These are phyloP conservation scores for Pseudomyrmex concolor DNA, from an alignment of 1,140 invertebrate genomes.

Conservation along the genomic window DNA sequence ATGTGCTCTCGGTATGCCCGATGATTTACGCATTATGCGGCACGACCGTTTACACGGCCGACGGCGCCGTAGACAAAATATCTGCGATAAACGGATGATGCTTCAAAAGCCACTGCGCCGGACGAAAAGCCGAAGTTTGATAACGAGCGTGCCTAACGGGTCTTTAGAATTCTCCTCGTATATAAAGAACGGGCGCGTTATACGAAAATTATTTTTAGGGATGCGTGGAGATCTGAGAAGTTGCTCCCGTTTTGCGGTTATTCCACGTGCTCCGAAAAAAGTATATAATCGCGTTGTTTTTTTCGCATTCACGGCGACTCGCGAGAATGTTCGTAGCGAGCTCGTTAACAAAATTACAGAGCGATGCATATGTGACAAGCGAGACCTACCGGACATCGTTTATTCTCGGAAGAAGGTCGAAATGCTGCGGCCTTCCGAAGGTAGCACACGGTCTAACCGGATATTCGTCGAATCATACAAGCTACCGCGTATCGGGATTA, in stretches of 20 bases:
- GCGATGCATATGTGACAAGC: slow-evolving; percentile 23
- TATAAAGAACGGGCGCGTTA: not conserved
- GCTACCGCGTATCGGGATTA: slow-evolving; percentile 11
- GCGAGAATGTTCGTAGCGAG: not conserved
- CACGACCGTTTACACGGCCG: slow-evolving; percentile 66
- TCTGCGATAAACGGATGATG: slow-evolving; percentile 73
- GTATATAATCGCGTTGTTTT: not conserved
- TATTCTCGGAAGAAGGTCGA: slow-evolving; percentile 50
- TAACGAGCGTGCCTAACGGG: slow-evolving; percentile 57
- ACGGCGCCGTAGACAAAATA: slow-evolving; percentile 78
- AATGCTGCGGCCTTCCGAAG: slow-evolving; percentile 15
- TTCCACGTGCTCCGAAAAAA: not conserved
- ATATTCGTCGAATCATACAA: slow-evolving; percentile 23
- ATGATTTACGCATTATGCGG: slow-evolving; percentile 71
- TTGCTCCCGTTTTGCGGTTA: not conserved
- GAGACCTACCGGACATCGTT: slow-evolving; percentile 1
- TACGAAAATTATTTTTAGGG: slow-evolving; percentile 40
- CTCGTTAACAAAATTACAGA: not conserved
- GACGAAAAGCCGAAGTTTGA: slow-evolving; percentile 58
- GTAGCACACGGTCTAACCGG: slow-evolving; percentile 10
- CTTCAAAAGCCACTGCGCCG: slow-evolving; percentile 72
- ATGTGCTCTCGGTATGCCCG: not conserved
- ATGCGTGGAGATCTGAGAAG: not conserved
- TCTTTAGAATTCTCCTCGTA: slow-evolving; percentile 20
- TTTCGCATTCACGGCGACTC: not conserved